Conservation (phyloP, 2,113 vertebrate genomes). For the Montifringilla adamsi region DNA sequence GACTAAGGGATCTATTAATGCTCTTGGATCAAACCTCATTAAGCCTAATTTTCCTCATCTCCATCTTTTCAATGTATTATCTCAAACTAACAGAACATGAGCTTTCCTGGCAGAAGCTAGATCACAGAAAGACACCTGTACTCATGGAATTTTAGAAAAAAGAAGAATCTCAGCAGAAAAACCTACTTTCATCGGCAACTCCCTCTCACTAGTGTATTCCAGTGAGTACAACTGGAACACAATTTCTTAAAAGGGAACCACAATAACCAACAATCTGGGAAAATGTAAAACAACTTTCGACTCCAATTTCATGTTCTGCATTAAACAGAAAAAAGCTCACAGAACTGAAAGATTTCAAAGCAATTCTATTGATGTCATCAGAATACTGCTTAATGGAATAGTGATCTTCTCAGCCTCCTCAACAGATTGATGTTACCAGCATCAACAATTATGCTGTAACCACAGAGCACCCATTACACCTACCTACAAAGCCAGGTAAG, state of each 20-base stretch:
- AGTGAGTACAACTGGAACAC: rapidly evolving
- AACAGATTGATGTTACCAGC: not conserved
- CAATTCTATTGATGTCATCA: not conserved
- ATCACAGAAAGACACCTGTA: not conserved
- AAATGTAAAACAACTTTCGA: not conserved
- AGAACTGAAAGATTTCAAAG: not conserved
- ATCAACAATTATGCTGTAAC: not conserved
- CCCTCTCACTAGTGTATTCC: not conserved
- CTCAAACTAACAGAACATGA: not conserved
- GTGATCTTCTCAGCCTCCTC: not conserved
- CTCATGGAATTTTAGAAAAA: not conserved
- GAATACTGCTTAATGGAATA: not conserved
- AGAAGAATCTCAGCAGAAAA: not conserved
- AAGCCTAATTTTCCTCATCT: not conserved
- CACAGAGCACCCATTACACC: not conserved
- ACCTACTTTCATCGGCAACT: not conserved
- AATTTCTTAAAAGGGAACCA: not conserved
- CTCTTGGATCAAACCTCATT: not conserved
- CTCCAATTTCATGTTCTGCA: not conserved
- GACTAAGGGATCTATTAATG: not conserved
- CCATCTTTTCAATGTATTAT: not conserved
- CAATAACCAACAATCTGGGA: not conserved
- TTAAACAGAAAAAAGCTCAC: not conserved
- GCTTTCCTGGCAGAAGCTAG: not conserved
- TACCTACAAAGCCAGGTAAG: not conserved